phyloP scores from a whole-genome alignment of 2,797 vertebrate genomes.

The Danio kyathit region DNA sequence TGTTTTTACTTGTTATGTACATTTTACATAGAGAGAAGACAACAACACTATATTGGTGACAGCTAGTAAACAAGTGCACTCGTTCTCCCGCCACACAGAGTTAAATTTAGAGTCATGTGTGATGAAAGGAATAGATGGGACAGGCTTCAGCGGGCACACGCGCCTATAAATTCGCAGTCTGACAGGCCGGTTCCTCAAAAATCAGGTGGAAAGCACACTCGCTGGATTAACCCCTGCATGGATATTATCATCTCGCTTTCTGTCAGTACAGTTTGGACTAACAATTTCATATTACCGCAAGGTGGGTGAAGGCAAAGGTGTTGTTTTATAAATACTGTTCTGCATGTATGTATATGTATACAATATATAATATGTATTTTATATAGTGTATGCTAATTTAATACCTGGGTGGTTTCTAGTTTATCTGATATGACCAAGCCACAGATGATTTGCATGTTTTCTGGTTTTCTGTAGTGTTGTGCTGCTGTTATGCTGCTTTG shows the following conservation, averaged over 20 bases:
- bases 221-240: conserved; percentile 26
- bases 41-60: conserved; percentile 9
- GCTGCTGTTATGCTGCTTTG: conserved; percentile 68
- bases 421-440: neutral
- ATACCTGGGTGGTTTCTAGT: neutral
- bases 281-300: conserved; percentile 12
- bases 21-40: conserved; percentile 28
- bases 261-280: conserved; percentile 17
- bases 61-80: conserved; percentile 73
- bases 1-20: neutral
- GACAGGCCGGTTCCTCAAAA: conserved; percentile 20
- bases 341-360: too few species aligned
- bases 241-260: conserved; percentile 5
- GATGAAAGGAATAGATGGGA: conserved; percentile 52
- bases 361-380: too few species aligned
- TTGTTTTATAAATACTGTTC: conserved; percentile 11
- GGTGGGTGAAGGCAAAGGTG: conserved; percentile 8
- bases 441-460: conserved; percentile 7
- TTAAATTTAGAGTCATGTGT: conserved; percentile 69
- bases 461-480: conserved; percentile 47
- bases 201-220: conserved; percentile 13
- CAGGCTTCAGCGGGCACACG: conserved; percentile 55
- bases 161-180: conserved; percentile 73
- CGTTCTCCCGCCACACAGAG: conserved; percentile 63
- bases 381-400: neutral